Percentiles rank a stretch among this genome's conserved stretches.
Evolutionary conservation across 2,888 invertebrate species (phyloP).

Genomic region (Hirtodrosophila confusa): DNA sequence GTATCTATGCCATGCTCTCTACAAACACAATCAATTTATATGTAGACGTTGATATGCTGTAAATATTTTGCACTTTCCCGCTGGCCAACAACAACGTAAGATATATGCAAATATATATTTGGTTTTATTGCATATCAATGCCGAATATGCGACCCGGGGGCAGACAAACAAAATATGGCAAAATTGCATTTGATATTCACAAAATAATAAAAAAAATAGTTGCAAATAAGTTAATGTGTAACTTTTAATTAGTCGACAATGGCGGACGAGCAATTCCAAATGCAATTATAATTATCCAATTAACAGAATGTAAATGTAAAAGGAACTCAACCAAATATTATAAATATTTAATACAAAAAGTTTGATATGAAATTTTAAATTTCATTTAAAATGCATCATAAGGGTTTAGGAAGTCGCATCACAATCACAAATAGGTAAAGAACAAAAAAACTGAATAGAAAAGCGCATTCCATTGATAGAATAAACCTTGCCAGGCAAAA

Average conservation of each 20-base stretch:
- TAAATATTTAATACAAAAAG: constrained; percentile 28
- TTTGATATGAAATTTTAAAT: constrained; percentile 15
- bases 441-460: constrained; percentile 2
- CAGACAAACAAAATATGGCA: constrained; percentile 7
- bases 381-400: constrained; percentile 16
- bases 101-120: constrained; percentile 10
- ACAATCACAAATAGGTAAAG: neutral
- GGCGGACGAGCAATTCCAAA: constrained; percentile 26
- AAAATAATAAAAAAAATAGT: constrained; percentile 19
- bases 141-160: neutral
- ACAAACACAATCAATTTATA: constrained; percentile 60
- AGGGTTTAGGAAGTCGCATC: no score
- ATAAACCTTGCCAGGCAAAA: constrained; percentile 30
- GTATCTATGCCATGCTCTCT: constrained; percentile 35
- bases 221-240: constrained; percentile 24
- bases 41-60: constrained; percentile 60
- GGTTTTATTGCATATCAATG: neutral
- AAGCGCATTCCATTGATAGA: constrained; percentile 33
- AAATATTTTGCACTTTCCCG: constrained; percentile 47
- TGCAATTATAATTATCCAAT: constrained; percentile 46
- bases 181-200: constrained; percentile 28
- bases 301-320: constrained; percentile 22
- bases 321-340: constrained; percentile 3
- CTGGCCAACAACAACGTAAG: constrained; percentile 20
- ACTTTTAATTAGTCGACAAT: constrained; percentile 41